Percentiles rank a stretch among this genome's conserved stretches.
Evolutionary conservation across 2,888 invertebrate genomes (phyloP).

Genomic region (Caenorhabditis sp.): DNA sequence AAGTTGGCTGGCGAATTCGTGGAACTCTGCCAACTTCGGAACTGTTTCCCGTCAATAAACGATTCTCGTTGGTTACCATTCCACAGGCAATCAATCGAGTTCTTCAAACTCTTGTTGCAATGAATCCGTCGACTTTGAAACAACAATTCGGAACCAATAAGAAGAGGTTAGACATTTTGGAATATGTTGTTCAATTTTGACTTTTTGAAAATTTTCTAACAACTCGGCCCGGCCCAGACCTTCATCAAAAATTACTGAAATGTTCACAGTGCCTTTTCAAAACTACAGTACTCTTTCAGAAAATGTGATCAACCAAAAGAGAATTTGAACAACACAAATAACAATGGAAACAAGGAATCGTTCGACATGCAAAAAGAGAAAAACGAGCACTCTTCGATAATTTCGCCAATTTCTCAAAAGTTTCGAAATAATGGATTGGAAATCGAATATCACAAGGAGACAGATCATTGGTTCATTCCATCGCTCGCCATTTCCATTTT

Average conservation of each 20-base stretch:
- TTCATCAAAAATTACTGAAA: background rate
- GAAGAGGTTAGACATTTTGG: conserved; percentile 35
- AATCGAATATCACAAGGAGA: conserved; percentile 61
- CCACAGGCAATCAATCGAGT: conserved; percentile 67
- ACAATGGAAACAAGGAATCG: conserved; percentile 5
- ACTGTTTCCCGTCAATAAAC: conserved; percentile 47
- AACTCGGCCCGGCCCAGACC: background rate
- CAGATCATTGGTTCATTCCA: conserved; percentile 69
- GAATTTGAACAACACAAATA: too few relatives aligned
- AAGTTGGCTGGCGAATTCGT: conserved; percentile 38
- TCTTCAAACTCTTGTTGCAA: conserved; percentile 51
- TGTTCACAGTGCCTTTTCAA: background rate
- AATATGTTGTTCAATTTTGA: too few relatives aligned
- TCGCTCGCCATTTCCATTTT: conserved; percentile 66
- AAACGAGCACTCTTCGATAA: conserved; percentile 20
- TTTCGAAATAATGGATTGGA: conserved; percentile 32
- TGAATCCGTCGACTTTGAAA: conserved; percentile 36
- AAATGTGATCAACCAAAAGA: conserved; percentile 3
- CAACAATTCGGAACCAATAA: conserved; percentile 25
- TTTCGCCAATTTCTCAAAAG: conserved; percentile 17
- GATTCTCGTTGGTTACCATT: conserved; percentile 67
- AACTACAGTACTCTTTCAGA: too few relatives aligned
- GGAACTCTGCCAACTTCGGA: conserved; percentile 26
- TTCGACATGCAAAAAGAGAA: conserved; percentile 34
- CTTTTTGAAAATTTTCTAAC: too few relatives aligned